Evolutionary conservation across 2,888 invertebrate species (phyloP).

Genomic region (Scrobipalpa atriplicella): DNA sequence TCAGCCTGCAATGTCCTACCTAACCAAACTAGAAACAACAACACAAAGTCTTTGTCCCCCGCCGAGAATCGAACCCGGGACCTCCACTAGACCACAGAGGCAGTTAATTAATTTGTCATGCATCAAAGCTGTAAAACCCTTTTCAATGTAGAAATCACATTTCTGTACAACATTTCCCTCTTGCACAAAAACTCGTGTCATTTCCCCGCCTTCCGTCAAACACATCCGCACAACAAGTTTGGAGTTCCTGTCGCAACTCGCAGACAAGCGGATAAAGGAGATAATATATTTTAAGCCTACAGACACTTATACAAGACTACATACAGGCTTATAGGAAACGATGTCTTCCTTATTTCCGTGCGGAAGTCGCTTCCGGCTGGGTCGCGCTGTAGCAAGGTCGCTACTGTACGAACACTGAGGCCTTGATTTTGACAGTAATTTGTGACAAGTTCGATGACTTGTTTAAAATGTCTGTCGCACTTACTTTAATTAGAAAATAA

Average conservation of each 20-base stretch:
- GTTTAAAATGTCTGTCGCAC: background rate
- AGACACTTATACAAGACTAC: background rate
- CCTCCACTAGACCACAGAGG: too few relatives aligned
- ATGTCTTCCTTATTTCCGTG: slow-evolving; percentile 62
- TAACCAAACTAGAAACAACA: too few relatives aligned
- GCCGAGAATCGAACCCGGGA: too few relatives aligned
- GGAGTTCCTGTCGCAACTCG: slow-evolving; percentile 18
- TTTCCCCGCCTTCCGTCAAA: slow-evolving; percentile 14
- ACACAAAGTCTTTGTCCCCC: too few relatives aligned
- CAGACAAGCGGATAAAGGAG: slow-evolving; percentile 1
- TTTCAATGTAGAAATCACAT: too few relatives aligned
- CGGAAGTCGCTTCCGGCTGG: slow-evolving; percentile 70
- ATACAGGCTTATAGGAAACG: slow-evolving; percentile 31
- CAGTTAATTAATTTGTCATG: too few relatives aligned
- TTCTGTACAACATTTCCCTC: too few relatives aligned
- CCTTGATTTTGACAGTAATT: background rate
- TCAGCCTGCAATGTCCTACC: too few relatives aligned
- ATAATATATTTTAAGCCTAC: background rate
- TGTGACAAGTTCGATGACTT: background rate
- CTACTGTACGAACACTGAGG: slow-evolving; percentile 30
- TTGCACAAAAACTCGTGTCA: background rate
- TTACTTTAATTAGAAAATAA: too few relatives aligned
- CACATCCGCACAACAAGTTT: slow-evolving; percentile 6
- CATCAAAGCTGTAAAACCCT: too few relatives aligned
- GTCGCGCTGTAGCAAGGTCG: slow-evolving; percentile 34